Evolutionary conservation across 1,140 invertebrate genomes (phyloP).

Genomic region (Sminthurinus signatus): DNA sequence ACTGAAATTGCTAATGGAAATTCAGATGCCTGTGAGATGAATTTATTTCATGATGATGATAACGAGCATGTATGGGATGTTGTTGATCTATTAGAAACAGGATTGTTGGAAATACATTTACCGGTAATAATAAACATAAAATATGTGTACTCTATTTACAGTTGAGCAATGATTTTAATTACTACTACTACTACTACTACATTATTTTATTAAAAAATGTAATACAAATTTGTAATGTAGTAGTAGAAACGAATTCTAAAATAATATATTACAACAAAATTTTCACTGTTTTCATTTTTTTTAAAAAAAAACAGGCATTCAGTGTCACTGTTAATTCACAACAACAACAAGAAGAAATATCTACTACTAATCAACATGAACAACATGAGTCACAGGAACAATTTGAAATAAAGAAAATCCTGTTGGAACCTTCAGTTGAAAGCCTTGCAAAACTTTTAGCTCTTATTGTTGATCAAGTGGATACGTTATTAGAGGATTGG

Average conservation of each 20-base stretch:
- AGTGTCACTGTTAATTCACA: conserved; percentile 58
- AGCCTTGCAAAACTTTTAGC: conserved; percentile 79
- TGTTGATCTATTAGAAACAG: conserved; percentile 70
- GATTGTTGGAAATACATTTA: conserved; percentile 83
- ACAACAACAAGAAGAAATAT: conserved; percentile 31
- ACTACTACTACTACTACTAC: too few relatives aligned
- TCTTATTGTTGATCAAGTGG: conserved; percentile 91
- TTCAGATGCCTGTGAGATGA: neutral
- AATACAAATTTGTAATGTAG: neutral
- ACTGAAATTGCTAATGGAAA: conserved; percentile 43
- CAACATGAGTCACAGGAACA: conserved; percentile 29
- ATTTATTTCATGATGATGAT: conserved; percentile 10
- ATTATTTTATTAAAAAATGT: too few relatives aligned
- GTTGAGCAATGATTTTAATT: too few relatives aligned
- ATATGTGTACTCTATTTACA: too few relatives aligned
- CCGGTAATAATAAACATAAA: too few relatives aligned
- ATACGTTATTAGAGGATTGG: conserved; percentile 96
- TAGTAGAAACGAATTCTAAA: too few relatives aligned
- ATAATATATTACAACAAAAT: too few relatives aligned
- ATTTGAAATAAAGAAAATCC: conserved; percentile 57
- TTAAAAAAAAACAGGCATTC: conserved; percentile 49
- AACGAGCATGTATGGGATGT: conserved; percentile 72
- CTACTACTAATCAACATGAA: conserved; percentile 4
- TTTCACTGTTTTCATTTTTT: too few relatives aligned
- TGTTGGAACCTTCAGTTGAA: conserved; percentile 65